phyloP scores from a whole-genome alignment of 1,140 invertebrate species.

The Lethrus apterus region DNA sequence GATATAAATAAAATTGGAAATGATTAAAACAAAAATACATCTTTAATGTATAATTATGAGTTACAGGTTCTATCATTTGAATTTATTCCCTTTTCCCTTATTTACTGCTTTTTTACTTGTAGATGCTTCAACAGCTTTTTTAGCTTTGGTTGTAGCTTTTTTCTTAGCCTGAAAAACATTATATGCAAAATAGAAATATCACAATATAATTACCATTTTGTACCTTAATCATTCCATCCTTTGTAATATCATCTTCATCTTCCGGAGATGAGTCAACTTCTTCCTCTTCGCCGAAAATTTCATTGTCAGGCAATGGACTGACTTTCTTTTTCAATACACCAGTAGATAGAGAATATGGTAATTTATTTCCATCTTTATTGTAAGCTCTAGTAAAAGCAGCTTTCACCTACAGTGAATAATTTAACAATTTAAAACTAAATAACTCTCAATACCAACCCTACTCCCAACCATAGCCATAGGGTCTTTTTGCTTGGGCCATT shows the following conservation, averaged over 20 bases:
- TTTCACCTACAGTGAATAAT: slow-evolving; percentile 58
- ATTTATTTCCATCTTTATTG: slow-evolving; percentile 71
- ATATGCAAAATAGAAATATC: background rate
- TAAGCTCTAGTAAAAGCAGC: slow-evolving; percentile 86
- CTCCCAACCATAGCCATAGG: slow-evolving; percentile 67
- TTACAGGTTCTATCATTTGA: too few relatives aligned
- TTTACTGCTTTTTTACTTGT: too few relatives aligned
- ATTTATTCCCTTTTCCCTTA: too few relatives aligned
- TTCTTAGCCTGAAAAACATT: slow-evolving; percentile 2
- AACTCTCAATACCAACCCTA: slow-evolving; percentile 58
- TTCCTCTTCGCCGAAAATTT: slow-evolving; percentile 41
- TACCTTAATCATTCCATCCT: slow-evolving; percentile 77
- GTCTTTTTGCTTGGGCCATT: slow-evolving; percentile 76
- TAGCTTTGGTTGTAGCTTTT: slow-evolving; percentile 1
- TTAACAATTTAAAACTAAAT: background rate
- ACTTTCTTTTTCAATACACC: slow-evolving; percentile 52
- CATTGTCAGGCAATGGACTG: slow-evolving; percentile 41
- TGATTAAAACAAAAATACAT: too few relatives aligned
- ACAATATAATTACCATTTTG: background rate
- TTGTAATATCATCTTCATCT: slow-evolving; percentile 58
- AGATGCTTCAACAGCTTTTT: too few relatives aligned
- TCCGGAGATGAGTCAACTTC: slow-evolving; percentile 40
- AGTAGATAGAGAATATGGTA: slow-evolving; percentile 59
- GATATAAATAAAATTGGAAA: too few relatives aligned
- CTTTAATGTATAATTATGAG: too few relatives aligned